Conservation (phyloP, 2,797 vertebrate genomes). For the Pitangus sulphuratus region DNA sequence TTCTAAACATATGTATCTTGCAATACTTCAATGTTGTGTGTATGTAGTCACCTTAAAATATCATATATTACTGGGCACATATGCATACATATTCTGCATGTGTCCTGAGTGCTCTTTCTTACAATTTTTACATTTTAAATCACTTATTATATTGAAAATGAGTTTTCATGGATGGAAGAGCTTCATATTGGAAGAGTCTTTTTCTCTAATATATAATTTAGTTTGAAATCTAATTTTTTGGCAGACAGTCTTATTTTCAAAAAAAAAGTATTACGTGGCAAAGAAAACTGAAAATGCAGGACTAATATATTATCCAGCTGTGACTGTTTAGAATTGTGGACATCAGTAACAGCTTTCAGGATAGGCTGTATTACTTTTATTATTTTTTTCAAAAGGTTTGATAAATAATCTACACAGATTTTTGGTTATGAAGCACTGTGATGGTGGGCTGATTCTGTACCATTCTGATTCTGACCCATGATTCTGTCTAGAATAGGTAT, state of each 20-base stretch:
- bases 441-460: no score
- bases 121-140: background rate
- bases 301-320: background rate
- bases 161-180: background rate
- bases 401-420: background rate
- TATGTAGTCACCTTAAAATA: background rate
- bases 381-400: background rate
- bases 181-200: background rate
- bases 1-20: background rate
- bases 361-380: background rate
- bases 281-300: background rate
- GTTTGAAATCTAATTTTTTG: background rate
- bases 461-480: no score
- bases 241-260: accelerated
- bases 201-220: background rate
- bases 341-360: background rate
- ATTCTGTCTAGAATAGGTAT: background rate
- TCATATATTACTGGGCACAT: background rate
- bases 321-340: background rate
- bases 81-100: accelerated
- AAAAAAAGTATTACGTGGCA: background rate
- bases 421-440: no score
- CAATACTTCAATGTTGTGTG: accelerated
- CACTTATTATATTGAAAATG: background rate
- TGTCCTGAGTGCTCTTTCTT: background rate